These are phyloP conservation scores for Holothuria scabra DNA, from an alignment of 53 echinoderm and acorn worm species.

Conservation along the genomic window DNA sequence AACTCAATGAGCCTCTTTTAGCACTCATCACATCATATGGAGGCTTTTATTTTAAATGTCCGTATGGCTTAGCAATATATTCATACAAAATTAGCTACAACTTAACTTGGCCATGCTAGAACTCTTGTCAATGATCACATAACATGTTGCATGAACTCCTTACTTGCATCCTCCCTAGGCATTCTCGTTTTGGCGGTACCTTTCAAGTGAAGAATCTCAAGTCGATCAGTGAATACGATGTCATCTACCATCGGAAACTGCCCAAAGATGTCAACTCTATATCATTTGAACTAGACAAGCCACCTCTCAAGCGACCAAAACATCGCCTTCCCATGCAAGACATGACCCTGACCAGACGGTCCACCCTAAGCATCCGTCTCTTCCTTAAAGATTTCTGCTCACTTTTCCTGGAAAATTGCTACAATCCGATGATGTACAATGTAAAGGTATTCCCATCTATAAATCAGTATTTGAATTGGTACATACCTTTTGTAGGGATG, in stretches of 20 bases:
- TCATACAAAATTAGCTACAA: too few species aligned
- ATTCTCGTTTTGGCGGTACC: conserved; percentile 95
- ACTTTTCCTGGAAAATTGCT: conserved; percentile 94
- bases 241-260: conserved; percentile 83
- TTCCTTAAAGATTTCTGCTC: conserved; percentile 95
- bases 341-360: conserved; percentile 66
- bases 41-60: too few species aligned
- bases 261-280: conserved; percentile 74
- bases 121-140: too few species aligned
- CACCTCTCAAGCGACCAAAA: conserved; percentile 82
- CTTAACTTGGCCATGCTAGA: too few species aligned
- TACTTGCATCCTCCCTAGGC: conserved; percentile 57
- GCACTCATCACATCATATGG: too few species aligned
- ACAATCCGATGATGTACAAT: conserved; percentile 91
- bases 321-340: conserved; percentile 92
- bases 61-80: too few species aligned
- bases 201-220: conserved; percentile 93
- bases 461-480: too few species aligned
- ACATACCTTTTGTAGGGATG: too few species aligned
- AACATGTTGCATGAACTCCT: too few species aligned
- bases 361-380: conserved; percentile 87
- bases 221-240: conserved; percentile 89
- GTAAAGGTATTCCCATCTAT: conserved; percentile 71
- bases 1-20: too few species aligned
- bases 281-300: conserved; percentile 85